Conservation (phyloP, 2,113 vertebrate species). For the Crypturellus undulatus region DNA sequence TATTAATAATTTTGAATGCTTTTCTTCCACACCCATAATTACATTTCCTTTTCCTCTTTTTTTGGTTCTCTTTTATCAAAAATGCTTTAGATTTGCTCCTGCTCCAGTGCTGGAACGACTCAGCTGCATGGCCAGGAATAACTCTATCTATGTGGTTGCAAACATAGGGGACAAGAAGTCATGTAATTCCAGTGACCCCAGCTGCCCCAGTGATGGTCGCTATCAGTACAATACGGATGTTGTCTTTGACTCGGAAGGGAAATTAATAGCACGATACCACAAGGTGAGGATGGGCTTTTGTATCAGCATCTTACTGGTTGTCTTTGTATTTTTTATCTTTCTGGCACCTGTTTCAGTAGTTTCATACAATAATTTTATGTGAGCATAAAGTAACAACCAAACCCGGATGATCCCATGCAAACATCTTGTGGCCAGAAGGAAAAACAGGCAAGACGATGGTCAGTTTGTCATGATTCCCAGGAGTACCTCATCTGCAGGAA, state of each 20-base stretch:
- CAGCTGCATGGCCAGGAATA: conserved; percentile 87
- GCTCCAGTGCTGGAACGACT: conserved; percentile 73
- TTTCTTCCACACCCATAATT: not conserved
- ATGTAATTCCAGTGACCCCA: conserved; percentile 30
- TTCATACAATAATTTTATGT: not conserved
- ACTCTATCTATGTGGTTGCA: conserved; percentile 87
- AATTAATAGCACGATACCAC: conserved; percentile 76
- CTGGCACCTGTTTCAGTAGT: not conserved
- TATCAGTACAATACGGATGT: conserved; percentile 79
- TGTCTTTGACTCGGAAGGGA: conserved; percentile 71
- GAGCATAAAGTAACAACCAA: not conserved
- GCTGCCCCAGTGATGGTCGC: conserved; percentile 52
- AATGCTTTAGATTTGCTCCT: conserved; percentile 48
- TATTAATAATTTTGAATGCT: not conserved
- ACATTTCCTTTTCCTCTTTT: not conserved
- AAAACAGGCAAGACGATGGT: not conserved
- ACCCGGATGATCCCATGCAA: not conserved
- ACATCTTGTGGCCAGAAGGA: not conserved
- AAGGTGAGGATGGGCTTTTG: conserved; percentile 60
- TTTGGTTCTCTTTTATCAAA: not conserved
- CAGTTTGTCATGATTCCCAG: not conserved
- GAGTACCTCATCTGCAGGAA: fast-evolving
- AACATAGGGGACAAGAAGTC: conserved; percentile 83
- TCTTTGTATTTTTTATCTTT: not conserved
- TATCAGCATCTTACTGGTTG: not conserved